A percentile compares a stretch with the other conserved stretches of the same genome.
Evolutionary conservation across 1,140 invertebrate genomes (phyloP).

Genomic region (Cataglyphis hispanica): DNA sequence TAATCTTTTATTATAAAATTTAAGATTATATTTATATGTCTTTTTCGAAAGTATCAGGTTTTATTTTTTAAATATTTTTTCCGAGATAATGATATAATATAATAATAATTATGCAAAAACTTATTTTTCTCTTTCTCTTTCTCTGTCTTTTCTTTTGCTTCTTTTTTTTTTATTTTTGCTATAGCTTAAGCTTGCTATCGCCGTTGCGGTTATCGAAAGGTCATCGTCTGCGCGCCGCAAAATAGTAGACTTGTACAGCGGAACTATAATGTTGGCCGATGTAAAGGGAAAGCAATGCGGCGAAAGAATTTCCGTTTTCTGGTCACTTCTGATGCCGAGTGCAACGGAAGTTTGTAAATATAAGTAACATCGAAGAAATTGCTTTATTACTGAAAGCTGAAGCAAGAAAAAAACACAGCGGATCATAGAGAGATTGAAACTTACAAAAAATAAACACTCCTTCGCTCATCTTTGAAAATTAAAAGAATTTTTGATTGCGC

Average conservation of each 20-base stretch:
- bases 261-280: constrained; percentile 41
- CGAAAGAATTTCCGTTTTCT: constrained; percentile 47
- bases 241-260: constrained; percentile 36
- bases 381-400: constrained; percentile 51
- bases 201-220: constrained; percentile 43
- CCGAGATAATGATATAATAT: background rate
- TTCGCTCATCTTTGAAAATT: background rate
- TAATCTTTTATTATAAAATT: background rate
- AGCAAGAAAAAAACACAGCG: constrained; percentile 30
- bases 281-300: constrained; percentile 51
- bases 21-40: background rate
- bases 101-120: background rate
- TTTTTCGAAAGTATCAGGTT: background rate
- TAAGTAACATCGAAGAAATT: constrained; percentile 48
- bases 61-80: background rate
- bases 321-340: constrained; percentile 26
- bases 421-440: constrained; percentile 31
- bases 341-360: constrained; percentile 53
- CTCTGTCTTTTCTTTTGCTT: constrained; percentile 6
- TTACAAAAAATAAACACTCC: background rate
- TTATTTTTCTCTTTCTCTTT: background rate
- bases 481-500: background rate
- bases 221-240: constrained; percentile 30
- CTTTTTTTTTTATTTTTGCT: background rate
- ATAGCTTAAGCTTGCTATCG: constrained; percentile 36